A percentile compares a stretch with the other conserved stretches of the same genome.
Evolutionary conservation across 2,888 invertebrate species (phyloP).

Genomic region (Neoaliturus tenellus): DNA sequence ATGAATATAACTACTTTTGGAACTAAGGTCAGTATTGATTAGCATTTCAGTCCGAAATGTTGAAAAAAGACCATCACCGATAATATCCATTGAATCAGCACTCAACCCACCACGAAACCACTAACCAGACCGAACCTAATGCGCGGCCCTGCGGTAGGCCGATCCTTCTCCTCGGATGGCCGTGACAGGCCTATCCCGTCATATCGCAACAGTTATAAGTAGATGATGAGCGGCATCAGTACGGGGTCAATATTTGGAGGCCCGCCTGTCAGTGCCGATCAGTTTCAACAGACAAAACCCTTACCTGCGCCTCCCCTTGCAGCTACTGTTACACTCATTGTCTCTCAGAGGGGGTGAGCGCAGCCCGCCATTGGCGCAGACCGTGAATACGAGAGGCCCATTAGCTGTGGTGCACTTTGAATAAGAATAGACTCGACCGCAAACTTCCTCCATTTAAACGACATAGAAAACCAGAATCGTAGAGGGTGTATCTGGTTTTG

Average conservation of each 20-base stretch:
- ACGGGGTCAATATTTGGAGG: constrained; percentile 40
- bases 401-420: not conserved
- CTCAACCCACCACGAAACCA: not conserved
- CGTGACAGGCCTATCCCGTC: constrained; percentile 7
- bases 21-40: no score
- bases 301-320: constrained; percentile 10
- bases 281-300: constrained; percentile 33
- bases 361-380: not conserved
- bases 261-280: constrained; percentile 13
- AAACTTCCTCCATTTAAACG: not conserved
- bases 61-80: no score
- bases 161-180: not conserved
- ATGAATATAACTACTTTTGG: no score
- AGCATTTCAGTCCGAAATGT: no score
- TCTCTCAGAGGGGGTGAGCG: not conserved
- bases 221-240: constrained; percentile 36
- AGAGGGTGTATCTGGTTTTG: not conserved
- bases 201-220: constrained; percentile 43
- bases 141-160: constrained; percentile 24
- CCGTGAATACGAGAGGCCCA: not conserved
- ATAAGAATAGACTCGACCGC: not conserved
- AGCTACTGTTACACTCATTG: constrained; percentile 5
- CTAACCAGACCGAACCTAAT: constrained; percentile 1
- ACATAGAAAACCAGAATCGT: not conserved
- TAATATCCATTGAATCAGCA: no score